Evolutionary conservation across 2,888 invertebrate species (phyloP), one percentile per base, ranked within the genome.

Genomic region (Lasioglossum morio): DNA sequence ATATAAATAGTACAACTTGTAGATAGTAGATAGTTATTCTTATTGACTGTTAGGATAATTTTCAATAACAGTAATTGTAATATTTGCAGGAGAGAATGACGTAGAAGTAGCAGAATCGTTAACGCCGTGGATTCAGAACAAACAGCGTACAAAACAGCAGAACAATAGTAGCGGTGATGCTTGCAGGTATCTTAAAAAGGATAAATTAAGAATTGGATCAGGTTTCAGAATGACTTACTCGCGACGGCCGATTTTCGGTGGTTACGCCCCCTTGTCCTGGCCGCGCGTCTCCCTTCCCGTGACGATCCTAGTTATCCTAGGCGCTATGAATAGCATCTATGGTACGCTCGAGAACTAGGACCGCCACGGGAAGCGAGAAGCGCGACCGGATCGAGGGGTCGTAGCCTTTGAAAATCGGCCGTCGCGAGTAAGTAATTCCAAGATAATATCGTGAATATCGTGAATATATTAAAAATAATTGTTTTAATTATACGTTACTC

Each of bases 51-150:
- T 37, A 16, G 16, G 40, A 23, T 70, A 66, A 57, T n/a, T 70
- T 70, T n/a, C n/a, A 77, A 69, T 77, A 76, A 43, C 70, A 74
- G 27, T 60, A 76, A 79, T 74, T 70, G 14, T 48, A 63, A 78
- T 76, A 14, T 86, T 90, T 86, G 10, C 91, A 96, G 96, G 97
- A 87, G 97, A 97, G 94, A 97, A 97, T 92, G 97, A 97, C 93
- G 97, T 97, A 16, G 97, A 97, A 93, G 96, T 96, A 89, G 96
- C 96, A 0, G 96, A 96, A 94, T 95, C 96, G 69, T 90, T 94
- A 46, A 87, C 92, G 48, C 93, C 94, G 0, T 94, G 94, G 93
- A 85, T 93, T 84, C 92, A 93, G 23, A 93, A 90, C 43, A 94
- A 94, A 74, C 93, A 92, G 57, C 91, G 91, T 75, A 79, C 88